Conservation (phyloP, 2,113 vertebrate genomes). For the Odocoileus hemionus region DNA sequence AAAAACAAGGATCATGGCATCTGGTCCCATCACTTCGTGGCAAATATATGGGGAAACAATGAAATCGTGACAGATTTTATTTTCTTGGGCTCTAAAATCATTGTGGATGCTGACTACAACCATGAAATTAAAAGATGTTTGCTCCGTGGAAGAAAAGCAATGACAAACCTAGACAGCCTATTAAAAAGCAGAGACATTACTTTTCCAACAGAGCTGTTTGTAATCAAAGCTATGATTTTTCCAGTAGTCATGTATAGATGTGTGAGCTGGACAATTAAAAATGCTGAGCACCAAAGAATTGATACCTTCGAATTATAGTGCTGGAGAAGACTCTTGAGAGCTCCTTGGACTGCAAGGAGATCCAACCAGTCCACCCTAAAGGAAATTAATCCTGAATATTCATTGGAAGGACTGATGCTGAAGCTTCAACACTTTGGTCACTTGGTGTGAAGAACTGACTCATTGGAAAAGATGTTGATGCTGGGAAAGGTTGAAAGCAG, state of each 20-base stretch:
- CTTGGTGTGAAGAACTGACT: background rate
- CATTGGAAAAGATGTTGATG: background rate
- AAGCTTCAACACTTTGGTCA: background rate
- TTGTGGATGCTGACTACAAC: background rate
- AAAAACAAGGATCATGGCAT: background rate
- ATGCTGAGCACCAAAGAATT: background rate
- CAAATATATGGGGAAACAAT: background rate
- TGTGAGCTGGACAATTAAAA: background rate
- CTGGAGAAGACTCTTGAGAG: background rate
- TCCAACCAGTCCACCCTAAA: background rate
- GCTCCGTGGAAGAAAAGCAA: background rate
- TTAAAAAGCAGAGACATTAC: background rate
- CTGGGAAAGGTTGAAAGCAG: background rate
- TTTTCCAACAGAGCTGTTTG: background rate
- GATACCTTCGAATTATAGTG: background rate
- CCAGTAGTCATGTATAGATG: background rate
- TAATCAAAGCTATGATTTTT: background rate
- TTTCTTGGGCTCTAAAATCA: background rate
- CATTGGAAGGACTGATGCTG: background rate
- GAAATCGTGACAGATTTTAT: background rate
- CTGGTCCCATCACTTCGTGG: background rate
- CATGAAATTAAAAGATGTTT: background rate
- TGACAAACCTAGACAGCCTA: background rate
- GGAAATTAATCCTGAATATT: background rate
- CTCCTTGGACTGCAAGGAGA: background rate